These are phyloP conservation scores for Tipula helvola DNA, from an alignment of 2,888 invertebrate genomes.

Conservation along the genomic window DNA sequence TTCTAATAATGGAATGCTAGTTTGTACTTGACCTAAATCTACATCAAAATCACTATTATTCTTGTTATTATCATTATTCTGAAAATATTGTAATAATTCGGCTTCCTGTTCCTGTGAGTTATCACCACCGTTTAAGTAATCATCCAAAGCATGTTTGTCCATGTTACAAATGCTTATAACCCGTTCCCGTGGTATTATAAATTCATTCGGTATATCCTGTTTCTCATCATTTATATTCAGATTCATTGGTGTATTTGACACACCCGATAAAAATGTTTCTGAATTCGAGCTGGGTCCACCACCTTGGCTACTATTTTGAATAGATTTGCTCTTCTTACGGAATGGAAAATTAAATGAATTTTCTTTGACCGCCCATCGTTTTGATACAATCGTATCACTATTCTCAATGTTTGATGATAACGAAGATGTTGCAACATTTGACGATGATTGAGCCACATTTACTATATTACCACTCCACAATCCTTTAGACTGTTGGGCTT, in stretches of 20 bases:
- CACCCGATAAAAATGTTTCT: constrained; percentile 14
- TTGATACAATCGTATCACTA: not conserved
- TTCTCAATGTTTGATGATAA: not conserved
- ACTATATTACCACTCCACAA: constrained; percentile 24
- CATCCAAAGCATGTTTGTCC: constrained; percentile 69
- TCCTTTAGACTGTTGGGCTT: constrained; percentile 35
- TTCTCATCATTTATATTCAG: constrained; percentile 17
- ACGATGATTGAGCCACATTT: constrained; percentile 26
- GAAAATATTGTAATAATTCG: constrained; percentile 73
- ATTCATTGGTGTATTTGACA: constrained; percentile 27
- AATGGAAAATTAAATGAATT: constrained; percentile 5
- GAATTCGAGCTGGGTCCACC: constrained; percentile 16
- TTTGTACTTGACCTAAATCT: not conserved
- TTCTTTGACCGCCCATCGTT: not conserved
- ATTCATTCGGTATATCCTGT: constrained; percentile 27
- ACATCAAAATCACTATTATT: constrained; percentile 27
- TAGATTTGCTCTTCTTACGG: not conserved
- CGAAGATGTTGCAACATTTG: constrained; percentile 14
- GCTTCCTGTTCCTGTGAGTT: constrained; percentile 72
- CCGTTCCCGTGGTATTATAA: constrained; percentile 50
- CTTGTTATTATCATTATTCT: constrained; percentile 28
- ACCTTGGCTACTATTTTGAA: constrained; percentile 18
- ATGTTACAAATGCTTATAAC: constrained; percentile 64
- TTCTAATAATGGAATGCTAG: constrained; percentile 16
- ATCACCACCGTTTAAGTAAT: constrained; percentile 63